Percentiles rank a stretch among this genome's conserved stretches.
These are phyloP conservation scores for Pangasianodon hypophthalmus DNA, from an alignment of 2,113 vertebrate genomes.

Conservation along the genomic window DNA sequence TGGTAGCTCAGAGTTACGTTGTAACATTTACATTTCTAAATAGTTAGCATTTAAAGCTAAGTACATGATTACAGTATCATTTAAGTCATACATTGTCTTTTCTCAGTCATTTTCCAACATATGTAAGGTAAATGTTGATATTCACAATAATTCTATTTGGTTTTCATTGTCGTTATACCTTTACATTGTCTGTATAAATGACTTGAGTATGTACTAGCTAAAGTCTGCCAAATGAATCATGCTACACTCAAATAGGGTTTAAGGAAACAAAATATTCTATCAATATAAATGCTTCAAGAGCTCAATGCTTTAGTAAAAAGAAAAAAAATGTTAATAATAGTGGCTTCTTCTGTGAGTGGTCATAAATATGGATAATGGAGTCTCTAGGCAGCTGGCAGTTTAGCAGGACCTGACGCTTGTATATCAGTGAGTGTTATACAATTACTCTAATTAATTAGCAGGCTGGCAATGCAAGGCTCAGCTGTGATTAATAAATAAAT, in stretches of 20 bases:
- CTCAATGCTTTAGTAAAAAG: not conserved
- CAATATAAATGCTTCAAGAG: not conserved
- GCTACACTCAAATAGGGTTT: not conserved
- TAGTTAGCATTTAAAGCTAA: not conserved
- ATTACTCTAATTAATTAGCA: slow-evolving; percentile 43
- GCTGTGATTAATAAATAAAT: slow-evolving; percentile 28
- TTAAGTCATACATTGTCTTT: not conserved
- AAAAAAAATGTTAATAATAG: not conserved
- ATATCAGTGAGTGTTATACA: slow-evolving; percentile 26
- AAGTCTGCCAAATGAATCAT: not conserved
- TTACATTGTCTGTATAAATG: not conserved
- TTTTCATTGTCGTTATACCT: not conserved
- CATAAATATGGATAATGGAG: slow-evolving; percentile 12
- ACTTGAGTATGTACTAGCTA: not conserved
- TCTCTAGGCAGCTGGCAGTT: slow-evolving; percentile 19
- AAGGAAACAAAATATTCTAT: not conserved
- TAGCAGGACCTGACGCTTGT: slow-evolving; percentile 2
- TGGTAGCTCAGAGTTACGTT: not conserved
- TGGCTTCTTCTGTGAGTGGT: not conserved
- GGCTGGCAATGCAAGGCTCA: slow-evolving; percentile 24
- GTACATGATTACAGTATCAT: not conserved
- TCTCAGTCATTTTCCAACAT: not conserved
- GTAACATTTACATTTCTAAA: not conserved
- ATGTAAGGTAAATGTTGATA: slow-evolving; percentile 12
- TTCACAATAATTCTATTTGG: not conserved